Base-by-base conservation (phyloP, 2,888 invertebrate species). In the Dicroscelio sp. region DNA sequence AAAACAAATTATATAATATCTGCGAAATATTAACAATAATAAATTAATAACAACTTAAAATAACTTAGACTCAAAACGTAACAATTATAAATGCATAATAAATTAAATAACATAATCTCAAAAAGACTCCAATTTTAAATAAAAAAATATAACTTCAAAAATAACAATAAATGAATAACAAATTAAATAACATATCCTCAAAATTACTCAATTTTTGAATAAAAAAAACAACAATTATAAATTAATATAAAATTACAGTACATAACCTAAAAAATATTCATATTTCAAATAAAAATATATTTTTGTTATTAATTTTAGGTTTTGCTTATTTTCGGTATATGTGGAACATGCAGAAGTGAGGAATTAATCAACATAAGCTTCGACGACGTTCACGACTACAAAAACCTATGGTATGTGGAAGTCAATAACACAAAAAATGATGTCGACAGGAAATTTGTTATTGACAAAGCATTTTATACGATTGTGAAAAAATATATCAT, bases 321-420 rank as follows among this genome's bases (percentile, higher is more conserved):
- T 12, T 33, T 23, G 35, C 67, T 67, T 14, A 67, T 35, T 33
- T 67, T 67, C 35, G 33, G n/a, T 10, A 14, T 67, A 33, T 67
- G 5, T 12, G 67, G 67, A 6, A 35, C 67, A 1, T 35, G 35
- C 14, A 33, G 67, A 35, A n/a, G 35, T 8, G 67, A 67, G 10
- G 67, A 67, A 33, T n/a, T 67, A 23, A 14, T 67, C 14, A 33
- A 67, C 2, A 10, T 67, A 23, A 35, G 5, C 4, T 33, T 67
- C 4, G 33, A n/a, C 17, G 55, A 75, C 17, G 75, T 75, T 5
- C 75, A 75, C 43, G 55, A 75, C 48, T 33, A 75, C n/a, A 27
- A 20, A 2, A 33, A 75, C 30, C 1, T 75, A 2, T 75, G 10
- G 6, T 75, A 55, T 31, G 75, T 75, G 2, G 75, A 75, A n/a